A percentile compares a stretch with the other conserved stretches of the same genome.
These are phyloP conservation scores for Triops longicaudatus DNA, from an alignment of 1,140 invertebrate species.

Conservation along the genomic window DNA sequence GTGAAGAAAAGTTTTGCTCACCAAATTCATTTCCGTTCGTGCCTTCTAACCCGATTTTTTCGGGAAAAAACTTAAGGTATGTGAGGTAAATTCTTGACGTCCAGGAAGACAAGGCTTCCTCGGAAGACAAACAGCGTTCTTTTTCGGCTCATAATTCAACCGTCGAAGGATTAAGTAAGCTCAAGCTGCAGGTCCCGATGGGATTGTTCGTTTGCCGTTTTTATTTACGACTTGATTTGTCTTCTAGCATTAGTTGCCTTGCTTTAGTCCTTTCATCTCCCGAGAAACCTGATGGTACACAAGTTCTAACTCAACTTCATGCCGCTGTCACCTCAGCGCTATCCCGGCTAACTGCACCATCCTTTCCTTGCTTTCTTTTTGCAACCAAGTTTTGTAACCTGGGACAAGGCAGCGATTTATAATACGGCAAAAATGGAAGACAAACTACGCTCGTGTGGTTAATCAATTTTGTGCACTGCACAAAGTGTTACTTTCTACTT, in stretches of 20 bases:
- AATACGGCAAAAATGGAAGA: not conserved
- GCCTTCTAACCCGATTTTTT: too few species aligned
- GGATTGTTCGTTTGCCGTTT: not conserved
- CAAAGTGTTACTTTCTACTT: not conserved
- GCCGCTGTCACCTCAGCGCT: not conserved
- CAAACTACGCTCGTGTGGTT: not conserved
- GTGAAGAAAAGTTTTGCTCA: too few species aligned
- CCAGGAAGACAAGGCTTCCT: not conserved
- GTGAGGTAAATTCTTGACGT: not conserved
- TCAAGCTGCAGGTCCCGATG: not conserved
- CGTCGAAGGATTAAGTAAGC: not conserved
- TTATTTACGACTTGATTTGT: conserved; percentile 13
- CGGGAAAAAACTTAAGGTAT: not conserved
- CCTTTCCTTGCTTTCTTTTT: too few species aligned
- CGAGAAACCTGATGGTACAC: not conserved
- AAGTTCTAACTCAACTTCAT: not conserved
- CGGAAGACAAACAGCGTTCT: not conserved
- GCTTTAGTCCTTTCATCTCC: not conserved
- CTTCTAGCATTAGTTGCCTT: not conserved
- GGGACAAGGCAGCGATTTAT: not conserved
- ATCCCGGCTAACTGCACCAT: not conserved
- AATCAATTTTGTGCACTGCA: not conserved
- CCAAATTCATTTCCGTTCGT: too few species aligned
- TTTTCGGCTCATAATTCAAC: not conserved
- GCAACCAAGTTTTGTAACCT: not conserved